Evolutionary conservation across 2,113 vertebrate species (phyloP).

Genomic region (Microcebus lehilahytsara): DNA sequence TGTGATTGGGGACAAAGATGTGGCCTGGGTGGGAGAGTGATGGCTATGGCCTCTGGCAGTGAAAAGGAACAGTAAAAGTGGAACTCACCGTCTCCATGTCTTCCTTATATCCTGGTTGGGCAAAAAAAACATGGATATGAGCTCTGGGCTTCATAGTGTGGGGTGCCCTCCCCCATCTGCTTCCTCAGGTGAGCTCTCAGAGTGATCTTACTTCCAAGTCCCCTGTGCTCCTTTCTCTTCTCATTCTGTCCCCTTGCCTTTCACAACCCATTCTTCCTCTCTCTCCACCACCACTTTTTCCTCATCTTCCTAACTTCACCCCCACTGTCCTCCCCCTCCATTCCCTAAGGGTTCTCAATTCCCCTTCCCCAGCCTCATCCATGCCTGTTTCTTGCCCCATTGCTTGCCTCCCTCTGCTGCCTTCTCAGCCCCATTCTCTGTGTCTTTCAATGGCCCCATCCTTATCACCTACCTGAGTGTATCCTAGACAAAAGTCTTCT

Average conservation of each 20-base stretch:
- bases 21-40: neutral
- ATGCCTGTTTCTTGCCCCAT: neutral
- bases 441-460: neutral
- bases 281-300: neutral
- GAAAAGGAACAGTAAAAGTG: neutral
- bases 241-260: neutral
- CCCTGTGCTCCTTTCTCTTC: neutral
- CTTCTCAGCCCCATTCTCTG: neutral
- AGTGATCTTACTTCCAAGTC: neutral
- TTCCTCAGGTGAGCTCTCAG: neutral
- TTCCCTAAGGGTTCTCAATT: neutral
- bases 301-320: neutral
- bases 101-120: conserved; percentile 64
- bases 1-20: neutral
- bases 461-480: neutral
- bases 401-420: neutral
- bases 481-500: neutral
- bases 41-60: neutral
- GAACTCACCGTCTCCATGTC: conserved; percentile 75
- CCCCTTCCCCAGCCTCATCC: neutral
- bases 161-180: no score
- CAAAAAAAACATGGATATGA: conserved; percentile 51
- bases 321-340: rapidly evolving
- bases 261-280: neutral
- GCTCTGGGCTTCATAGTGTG: neutral